phyloP scores from a whole-genome alignment of 2,888 invertebrate species.

The Mamestra brassicae region DNA sequence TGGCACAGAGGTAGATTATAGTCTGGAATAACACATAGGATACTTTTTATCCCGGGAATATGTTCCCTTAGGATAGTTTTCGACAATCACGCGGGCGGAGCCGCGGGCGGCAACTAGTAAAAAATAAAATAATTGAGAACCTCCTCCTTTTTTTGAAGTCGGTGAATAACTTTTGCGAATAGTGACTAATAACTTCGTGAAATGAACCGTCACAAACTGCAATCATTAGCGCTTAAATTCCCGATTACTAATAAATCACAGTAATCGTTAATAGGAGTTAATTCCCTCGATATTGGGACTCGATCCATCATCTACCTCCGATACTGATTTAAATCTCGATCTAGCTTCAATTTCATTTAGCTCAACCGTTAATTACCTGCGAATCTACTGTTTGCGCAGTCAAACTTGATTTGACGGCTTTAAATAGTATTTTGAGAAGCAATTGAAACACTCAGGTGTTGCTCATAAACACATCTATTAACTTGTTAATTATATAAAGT shows the following conservation, averaged over 20 bases:
- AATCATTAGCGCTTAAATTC: constrained; percentile 65
- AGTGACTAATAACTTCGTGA: neutral
- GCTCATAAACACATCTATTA: neutral
- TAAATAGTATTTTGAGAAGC: constrained; percentile 38
- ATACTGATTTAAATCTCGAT: constrained; percentile 62
- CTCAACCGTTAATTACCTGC: constrained; percentile 60
- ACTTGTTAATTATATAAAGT: too few relatives aligned
- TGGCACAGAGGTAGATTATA: too few relatives aligned
- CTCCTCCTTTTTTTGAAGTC: too few relatives aligned
- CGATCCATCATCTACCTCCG: constrained; percentile 67
- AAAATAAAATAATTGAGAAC: too few relatives aligned
- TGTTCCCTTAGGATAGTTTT: too few relatives aligned
- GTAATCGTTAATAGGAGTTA: constrained; percentile 72
- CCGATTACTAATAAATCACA: constrained; percentile 75
- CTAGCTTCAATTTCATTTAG: constrained; percentile 61
- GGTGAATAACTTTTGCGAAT: too few relatives aligned
- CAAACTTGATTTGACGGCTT: constrained; percentile 39
- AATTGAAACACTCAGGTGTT: neutral
- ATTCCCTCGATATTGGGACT: constrained; percentile 60
- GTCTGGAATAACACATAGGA: too few relatives aligned
- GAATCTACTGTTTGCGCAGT: constrained; percentile 53
- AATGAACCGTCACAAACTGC: constrained; percentile 19
- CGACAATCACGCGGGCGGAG: too few relatives aligned
- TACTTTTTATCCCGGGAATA: too few relatives aligned
- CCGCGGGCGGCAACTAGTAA: too few relatives aligned